Percentiles rank a stretch among this genome's conserved stretches.
Evolutionary conservation across 2,888 invertebrate species (phyloP).

Genomic region (Brassicogethes aeneus): DNA sequence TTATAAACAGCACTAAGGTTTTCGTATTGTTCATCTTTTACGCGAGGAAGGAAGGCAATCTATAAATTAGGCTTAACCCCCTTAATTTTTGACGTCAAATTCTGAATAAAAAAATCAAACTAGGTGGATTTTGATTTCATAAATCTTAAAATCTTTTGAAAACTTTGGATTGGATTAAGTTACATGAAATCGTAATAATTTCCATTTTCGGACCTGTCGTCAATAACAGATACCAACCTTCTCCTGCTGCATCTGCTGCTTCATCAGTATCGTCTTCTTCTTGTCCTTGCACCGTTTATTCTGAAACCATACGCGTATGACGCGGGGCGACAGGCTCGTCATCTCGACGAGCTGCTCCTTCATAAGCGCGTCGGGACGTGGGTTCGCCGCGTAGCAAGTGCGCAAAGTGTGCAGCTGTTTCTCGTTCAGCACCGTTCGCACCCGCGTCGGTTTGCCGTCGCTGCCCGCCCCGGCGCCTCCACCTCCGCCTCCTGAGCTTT

Average conservation of each 20-base stretch:
- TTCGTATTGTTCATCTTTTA: too few relatives aligned
- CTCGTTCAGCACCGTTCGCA: slow-evolving; percentile 97
- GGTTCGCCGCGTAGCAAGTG: slow-evolving; percentile 96
- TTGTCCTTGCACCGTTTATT: slow-evolving; percentile 97
- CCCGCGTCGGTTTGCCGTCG: slow-evolving; percentile 96
- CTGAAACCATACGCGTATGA: slow-evolving; percentile 99
- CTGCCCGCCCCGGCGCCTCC: slow-evolving; percentile 47
- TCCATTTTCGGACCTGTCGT: too few relatives aligned
- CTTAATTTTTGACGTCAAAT: too few relatives aligned
- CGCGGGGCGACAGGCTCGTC: slow-evolving; percentile 94
- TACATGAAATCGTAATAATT: too few relatives aligned
- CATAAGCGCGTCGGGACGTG: slow-evolving; percentile 97
- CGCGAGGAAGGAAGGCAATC: too few relatives aligned
- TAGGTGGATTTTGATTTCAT: too few relatives aligned
- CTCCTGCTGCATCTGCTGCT: slow-evolving; percentile 96
- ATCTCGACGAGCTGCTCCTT: slow-evolving; percentile 99
- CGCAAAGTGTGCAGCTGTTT: slow-evolving; percentile 95
- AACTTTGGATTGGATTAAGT: too few relatives aligned
- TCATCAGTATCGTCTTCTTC: slow-evolving; percentile 93
- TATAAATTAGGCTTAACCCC: too few relatives aligned
- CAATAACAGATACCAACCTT: slow-evolving; percentile 66
- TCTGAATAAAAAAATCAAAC: too few relatives aligned
- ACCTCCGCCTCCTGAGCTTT: slow-evolving; percentile 37
- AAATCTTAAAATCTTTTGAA: too few relatives aligned
- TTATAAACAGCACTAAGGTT: too few relatives aligned